These are phyloP conservation scores for Ammodytes marinus DNA, from an alignment of 2,113 vertebrate genomes.

Conservation along the genomic window DNA sequence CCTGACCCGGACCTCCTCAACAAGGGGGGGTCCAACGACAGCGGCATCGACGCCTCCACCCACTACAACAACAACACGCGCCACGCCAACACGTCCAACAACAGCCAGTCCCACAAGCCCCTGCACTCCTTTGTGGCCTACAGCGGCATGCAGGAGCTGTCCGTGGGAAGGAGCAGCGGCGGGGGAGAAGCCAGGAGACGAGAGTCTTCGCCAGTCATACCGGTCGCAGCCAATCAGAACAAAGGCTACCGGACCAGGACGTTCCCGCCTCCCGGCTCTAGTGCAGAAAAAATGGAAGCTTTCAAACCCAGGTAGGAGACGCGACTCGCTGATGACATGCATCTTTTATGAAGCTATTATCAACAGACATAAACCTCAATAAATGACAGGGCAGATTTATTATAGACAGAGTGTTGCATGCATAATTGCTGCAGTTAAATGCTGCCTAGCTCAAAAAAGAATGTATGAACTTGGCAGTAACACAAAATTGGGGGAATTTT, in stretches of 20 bases:
- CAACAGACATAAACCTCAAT: slow-evolving; percentile 6
- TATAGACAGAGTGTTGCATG: not conserved
- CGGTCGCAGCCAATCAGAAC: slow-evolving; percentile 77
- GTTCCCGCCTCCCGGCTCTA: slow-evolving; percentile 84
- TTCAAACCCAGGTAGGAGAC: slow-evolving; percentile 81
- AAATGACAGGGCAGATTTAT: not conserved
- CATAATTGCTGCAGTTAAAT: slow-evolving; percentile 15
- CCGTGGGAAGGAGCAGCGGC: slow-evolving; percentile 22
- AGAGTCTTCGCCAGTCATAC: slow-evolving; percentile 84
- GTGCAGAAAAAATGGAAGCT: slow-evolving; percentile 76
- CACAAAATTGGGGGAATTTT: slow-evolving; percentile 3
- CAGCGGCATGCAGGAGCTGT: slow-evolving; percentile 79
- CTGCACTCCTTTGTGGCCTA: slow-evolving; percentile 79
- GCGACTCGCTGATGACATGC: slow-evolving; percentile 18
- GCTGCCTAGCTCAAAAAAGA: slow-evolving; percentile 3
- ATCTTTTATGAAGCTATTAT: slow-evolving; percentile 26
- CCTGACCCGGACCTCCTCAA: slow-evolving; percentile 85
- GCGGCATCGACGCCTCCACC: slow-evolving; percentile 90
- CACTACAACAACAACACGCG: slow-evolving; percentile 82
- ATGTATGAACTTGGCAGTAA: not conserved
- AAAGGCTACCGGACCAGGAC: slow-evolving; percentile 88
- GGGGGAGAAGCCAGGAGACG: slow-evolving; percentile 77
- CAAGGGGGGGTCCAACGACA: slow-evolving; percentile 92
- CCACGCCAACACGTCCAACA: slow-evolving; percentile 73
- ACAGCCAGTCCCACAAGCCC: slow-evolving; percentile 81